Base-by-base conservation (phyloP, 92 coral and sea anemone species). In the Actinernus sp. region DNA sequence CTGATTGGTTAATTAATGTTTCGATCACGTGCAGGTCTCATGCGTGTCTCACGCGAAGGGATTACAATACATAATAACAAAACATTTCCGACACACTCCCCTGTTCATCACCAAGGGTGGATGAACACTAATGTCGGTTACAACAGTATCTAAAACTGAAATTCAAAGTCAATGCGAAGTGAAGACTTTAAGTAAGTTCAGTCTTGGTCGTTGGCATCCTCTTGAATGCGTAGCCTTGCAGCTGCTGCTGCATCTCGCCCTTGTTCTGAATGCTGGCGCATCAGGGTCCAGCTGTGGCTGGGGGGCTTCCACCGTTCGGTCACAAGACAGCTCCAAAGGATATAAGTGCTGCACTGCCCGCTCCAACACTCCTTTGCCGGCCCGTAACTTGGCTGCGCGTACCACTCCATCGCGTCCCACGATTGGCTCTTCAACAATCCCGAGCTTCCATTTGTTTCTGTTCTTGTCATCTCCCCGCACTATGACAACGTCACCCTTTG, bases 341-440 rank as follows among this genome's bases (percentile, higher is more conserved):
- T 65, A 65, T n/a, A n/a, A n/a, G n/a, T n/a, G n/a, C n/a, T n/a
- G n/a, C n/a, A n/a, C n/a, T n/a, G n/a, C n/a, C n/a, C n/a, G n/a
- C n/a, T n/a, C n/a, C n/a, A n/a, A n/a, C n/a, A n/a, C n/a, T n/a
- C n/a, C n/a, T n/a, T n/a, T n/a, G n/a, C n/a, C n/a, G n/a, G n/a
- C n/a, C n/a, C n/a, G n/a, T n/a, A n/a, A n/a, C n/a, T n/a, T n/a
- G n/a, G n/a, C n/a, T n/a, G n/a, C n/a, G n/a, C n/a, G n/a, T n/a
- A n/a, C n/a, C n/a, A n/a, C n/a, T n/a, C 82, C 73, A 17, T 74
- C 73, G 14, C 73, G 65, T 31, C 73, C 82, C 11, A 25, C 12
- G 18, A 74, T 58, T 31, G 47, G 76, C 49, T 65, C 61, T 0
- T 45, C 56, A 14, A 78, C 52, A 32, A 78, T 28, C 11, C 85